Percentiles rank a stretch among this genome's conserved stretches.
Conservation (phyloP, 2,797 vertebrate species). For the Odontamblyopus rebecca region DNA sequence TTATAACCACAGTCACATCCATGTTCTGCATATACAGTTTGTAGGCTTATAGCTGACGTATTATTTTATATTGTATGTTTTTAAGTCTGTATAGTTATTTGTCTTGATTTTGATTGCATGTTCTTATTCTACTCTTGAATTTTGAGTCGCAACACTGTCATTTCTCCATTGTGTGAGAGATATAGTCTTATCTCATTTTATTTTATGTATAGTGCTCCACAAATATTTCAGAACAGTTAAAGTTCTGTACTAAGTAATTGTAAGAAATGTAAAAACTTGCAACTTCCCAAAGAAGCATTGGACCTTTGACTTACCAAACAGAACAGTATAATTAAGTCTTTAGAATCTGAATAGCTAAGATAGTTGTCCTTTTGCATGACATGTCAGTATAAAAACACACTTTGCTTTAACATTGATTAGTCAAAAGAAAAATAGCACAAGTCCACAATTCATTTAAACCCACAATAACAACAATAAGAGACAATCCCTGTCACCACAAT, state of each 20-base stretch:
- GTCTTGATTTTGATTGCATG: no score
- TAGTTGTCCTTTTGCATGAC: not conserved
- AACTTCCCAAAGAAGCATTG: not conserved
- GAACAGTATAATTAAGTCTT: not conserved
- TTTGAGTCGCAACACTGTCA: no score
- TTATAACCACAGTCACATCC: no score
- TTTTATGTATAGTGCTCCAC: not conserved
- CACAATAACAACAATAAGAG: conserved; percentile 16
- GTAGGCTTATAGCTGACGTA: no score
- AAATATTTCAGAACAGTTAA: no score
- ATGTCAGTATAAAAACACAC: not conserved
- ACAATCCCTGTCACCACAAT: conserved; percentile 35
- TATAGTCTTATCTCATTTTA: no score
- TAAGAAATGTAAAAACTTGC: not conserved
- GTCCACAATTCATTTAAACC: conserved; percentile 42
- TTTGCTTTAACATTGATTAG: not conserved
- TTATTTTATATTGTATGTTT: no score
- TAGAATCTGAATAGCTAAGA: not conserved
- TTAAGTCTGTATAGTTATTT: no score
- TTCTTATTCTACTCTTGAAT: no score
- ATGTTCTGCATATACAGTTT: no score
- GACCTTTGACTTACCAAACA: not conserved
- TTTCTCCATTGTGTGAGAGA: no score
- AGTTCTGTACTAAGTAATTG: not conserved
- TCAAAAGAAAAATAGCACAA: conserved; percentile 26